phyloP scores from a whole-genome alignment of 2,797 vertebrate genomes.

The Vespertilio murinus region DNA sequence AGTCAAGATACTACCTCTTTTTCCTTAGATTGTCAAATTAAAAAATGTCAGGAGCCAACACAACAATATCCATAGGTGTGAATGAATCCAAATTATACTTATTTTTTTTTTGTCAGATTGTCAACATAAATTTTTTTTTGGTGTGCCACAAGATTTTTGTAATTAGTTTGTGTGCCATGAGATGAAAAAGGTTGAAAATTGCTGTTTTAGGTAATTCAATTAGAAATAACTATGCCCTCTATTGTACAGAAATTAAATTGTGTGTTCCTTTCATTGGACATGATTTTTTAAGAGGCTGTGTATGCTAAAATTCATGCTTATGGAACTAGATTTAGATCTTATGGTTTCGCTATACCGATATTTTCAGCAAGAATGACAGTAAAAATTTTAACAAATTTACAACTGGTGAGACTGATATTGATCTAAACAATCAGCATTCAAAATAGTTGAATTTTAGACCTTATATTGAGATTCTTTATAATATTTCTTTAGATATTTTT shows the following conservation, averaged over 20 bases:
- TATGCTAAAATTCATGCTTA: not conserved
- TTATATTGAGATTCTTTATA: not conserved
- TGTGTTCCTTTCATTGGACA: not conserved
- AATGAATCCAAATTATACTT: not conserved
- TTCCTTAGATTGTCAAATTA: not conserved
- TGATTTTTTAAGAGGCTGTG: not conserved
- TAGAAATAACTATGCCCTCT: not conserved
- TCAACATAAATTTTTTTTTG: not conserved
- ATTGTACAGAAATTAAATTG: not conserved
- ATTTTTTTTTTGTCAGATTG: not conserved
- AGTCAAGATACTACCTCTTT: not conserved
- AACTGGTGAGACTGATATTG: not conserved
- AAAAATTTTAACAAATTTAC: not conserved
- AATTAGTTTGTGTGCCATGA: not conserved
- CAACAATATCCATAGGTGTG: not conserved
- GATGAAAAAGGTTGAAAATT: not conserved
- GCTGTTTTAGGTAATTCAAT: not conserved
- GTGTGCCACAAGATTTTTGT: not conserved
- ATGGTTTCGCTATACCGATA: not conserved
- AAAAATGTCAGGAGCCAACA: not conserved
- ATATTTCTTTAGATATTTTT: not conserved
- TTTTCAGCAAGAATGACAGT: not conserved
- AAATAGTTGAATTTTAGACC: not conserved
- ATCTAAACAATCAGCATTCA: not conserved
- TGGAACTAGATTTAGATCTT: not conserved